These are phyloP conservation scores for Nasua narica DNA, from an alignment of 2,797 vertebrate genomes.

Conservation along the genomic window DNA sequence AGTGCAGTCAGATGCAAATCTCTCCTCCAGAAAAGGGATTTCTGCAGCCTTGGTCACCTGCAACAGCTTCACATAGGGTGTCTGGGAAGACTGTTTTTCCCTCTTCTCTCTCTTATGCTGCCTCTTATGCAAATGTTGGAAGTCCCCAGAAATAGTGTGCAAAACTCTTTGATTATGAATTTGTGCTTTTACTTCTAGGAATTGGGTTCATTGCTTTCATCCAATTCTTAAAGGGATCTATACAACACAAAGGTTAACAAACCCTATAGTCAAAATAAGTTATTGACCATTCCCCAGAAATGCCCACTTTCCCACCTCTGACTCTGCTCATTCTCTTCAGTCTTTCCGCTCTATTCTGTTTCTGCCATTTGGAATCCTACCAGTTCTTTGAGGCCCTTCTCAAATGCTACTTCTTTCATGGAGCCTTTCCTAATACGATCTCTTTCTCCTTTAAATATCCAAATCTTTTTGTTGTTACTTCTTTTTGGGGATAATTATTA, in stretches of 20 bases:
- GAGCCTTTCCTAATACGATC: neutral
- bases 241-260: neutral
- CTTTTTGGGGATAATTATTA: neutral
- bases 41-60: neutral
- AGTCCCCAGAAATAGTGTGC: neutral
- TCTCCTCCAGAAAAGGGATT: neutral
- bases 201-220: neutral
- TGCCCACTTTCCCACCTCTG: neutral
- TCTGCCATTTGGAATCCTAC: neutral
- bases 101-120: neutral
- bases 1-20: neutral
- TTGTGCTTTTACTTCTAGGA: constrained; percentile 33
- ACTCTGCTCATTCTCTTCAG: neutral
- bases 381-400: neutral
- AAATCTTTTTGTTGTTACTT: neutral
- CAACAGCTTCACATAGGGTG: neutral
- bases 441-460: neutral
- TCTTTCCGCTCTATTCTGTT: neutral
- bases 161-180: neutral
- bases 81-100: neutral
- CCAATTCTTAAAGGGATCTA: neutral
- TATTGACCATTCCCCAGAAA: neutral
- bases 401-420: neutral
- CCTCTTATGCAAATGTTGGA: neutral
- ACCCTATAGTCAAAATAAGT: neutral